phyloP scores from a whole-genome alignment of 2,888 invertebrate species.

The Caenorhabditis sp. region DNA sequence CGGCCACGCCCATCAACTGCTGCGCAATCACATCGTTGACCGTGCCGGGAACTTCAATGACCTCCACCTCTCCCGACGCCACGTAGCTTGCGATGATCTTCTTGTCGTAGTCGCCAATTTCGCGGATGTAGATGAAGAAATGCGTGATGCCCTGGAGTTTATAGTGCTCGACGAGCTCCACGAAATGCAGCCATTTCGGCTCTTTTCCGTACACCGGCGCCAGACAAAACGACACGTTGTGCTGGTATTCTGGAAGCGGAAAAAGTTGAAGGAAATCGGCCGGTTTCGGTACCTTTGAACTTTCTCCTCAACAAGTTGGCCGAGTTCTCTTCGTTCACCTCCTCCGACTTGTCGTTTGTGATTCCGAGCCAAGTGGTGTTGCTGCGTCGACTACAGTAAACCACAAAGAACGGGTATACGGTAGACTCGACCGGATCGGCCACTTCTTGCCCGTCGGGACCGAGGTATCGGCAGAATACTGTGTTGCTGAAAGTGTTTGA shows the following conservation, averaged over 20 bases:
- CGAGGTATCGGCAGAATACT: conserved; percentile 44
- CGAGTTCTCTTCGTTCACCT: conserved; percentile 17
- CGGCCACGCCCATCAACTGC: conserved; percentile 50
- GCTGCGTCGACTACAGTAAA: conserved; percentile 45
- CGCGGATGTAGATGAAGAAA: conserved; percentile 49
- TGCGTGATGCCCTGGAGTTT: conserved; percentile 48
- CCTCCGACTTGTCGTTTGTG: conserved; percentile 16
- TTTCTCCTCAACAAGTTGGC: conserved; percentile 23
- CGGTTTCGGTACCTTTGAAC: conserved; percentile 53
- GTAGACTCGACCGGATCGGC: conserved; percentile 22
- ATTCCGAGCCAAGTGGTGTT: conserved; percentile 16
- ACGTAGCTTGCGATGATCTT: conserved; percentile 47
- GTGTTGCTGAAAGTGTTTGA: conserved; percentile 1
- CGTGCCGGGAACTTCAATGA: conserved; percentile 25
- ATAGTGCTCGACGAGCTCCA: conserved; percentile 56
- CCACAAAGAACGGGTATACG: conserved; percentile 49
- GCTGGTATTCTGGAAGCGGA: conserved; percentile 36
- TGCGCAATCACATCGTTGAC: conserved; percentile 49
- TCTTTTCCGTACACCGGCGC: conserved; percentile 51
- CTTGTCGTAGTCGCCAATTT: conserved; percentile 43
- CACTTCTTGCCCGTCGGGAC: conserved; percentile 33
- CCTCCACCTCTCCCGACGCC: conserved; percentile 42
- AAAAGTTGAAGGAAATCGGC: too few species aligned
- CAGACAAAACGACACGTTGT: conserved; percentile 45
- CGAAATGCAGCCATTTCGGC: conserved; percentile 54